Conservation (phyloP, 2,797 vertebrate species). For the Artibeus lituratus region DNA sequence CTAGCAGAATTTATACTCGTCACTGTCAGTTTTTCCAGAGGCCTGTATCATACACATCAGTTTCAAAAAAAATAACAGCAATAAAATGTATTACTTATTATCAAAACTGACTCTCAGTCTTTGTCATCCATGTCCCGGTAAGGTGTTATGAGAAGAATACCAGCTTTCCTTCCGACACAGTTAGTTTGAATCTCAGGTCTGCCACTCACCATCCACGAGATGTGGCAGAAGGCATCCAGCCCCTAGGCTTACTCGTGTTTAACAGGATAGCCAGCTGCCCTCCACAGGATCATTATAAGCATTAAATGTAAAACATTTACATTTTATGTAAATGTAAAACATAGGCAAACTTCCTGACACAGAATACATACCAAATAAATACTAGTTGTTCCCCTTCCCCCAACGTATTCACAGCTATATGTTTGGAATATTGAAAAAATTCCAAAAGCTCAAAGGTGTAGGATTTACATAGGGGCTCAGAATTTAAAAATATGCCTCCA, state of each 20-base stretch:
- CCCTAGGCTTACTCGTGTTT: not conserved
- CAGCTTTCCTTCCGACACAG: not conserved
- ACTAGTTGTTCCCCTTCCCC: not conserved
- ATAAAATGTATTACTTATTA: constrained; percentile 10
- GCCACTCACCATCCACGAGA: not conserved
- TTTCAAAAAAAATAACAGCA: not conserved
- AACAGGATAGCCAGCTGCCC: not conserved
- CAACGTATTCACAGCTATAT: not conserved
- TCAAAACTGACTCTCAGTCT: not conserved
- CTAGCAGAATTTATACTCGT: not conserved
- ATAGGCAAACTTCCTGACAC: not conserved
- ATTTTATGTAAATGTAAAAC: not conserved
- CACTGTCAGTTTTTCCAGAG: not conserved
- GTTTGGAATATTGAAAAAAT: not conserved
- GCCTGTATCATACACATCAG: not conserved
- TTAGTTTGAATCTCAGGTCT: constrained; percentile 24
- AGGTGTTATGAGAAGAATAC: not conserved
- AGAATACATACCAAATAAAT: not conserved
- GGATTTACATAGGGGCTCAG: not conserved
- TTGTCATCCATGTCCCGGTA: not conserved
- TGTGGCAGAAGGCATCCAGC: not conserved
- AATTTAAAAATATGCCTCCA: not conserved
- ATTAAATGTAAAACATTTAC: not conserved
- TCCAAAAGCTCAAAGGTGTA: not conserved
- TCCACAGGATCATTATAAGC: not conserved